Percentiles rank a stretch among this genome's conserved stretches.
These are phyloP conservation scores for Speoplatyrhinus poulsoni DNA, from an alignment of 2,113 vertebrate species.

Conservation along the genomic window DNA sequence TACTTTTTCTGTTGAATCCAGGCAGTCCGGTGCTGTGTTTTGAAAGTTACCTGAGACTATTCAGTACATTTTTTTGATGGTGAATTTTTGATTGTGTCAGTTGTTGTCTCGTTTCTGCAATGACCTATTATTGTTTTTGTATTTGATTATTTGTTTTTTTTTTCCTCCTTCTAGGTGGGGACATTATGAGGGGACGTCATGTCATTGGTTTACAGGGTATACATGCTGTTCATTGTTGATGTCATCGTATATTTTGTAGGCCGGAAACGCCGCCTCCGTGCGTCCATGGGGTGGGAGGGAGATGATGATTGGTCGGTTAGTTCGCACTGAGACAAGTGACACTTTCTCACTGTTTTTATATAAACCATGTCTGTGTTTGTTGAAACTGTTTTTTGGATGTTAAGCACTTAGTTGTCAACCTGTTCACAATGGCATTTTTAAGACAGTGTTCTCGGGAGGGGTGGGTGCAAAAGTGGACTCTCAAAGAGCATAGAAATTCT, in stretches of 20 bases:
- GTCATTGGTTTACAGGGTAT: conserved; percentile 81
- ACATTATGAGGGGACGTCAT: conserved; percentile 50
- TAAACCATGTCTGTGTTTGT: conserved; percentile 72
- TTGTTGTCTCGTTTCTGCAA: conserved; percentile 66
- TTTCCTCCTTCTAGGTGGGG: conserved; percentile 8
- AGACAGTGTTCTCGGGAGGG: conserved; percentile 19
- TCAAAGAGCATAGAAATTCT: conserved; percentile 36
- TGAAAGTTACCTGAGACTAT: conserved; percentile 59
- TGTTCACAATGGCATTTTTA: conserved; percentile 64
- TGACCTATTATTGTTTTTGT: conserved; percentile 39
- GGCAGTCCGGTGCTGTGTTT: conserved; percentile 66
- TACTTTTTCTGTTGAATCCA: conserved; percentile 42
- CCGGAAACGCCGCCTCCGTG: conserved; percentile 44
- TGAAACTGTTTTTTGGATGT: conserved; percentile 64
- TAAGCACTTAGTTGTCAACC: conserved; percentile 74
- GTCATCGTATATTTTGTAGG: conserved; percentile 50
- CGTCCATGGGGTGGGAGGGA: conserved; percentile 15
- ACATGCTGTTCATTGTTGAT: conserved; percentile 62
- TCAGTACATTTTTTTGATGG: conserved; percentile 52
- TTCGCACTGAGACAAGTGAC: conserved; percentile 69
- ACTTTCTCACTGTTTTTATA: conserved; percentile 74
- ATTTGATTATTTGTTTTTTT: neutral
- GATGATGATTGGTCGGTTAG: conserved; percentile 43
- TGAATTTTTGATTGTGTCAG: conserved; percentile 66
- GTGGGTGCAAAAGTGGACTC: conserved; percentile 36